phyloP scores from a whole-genome alignment of 2,888 invertebrate species.

The Gonocerus acuteangulatus region DNA sequence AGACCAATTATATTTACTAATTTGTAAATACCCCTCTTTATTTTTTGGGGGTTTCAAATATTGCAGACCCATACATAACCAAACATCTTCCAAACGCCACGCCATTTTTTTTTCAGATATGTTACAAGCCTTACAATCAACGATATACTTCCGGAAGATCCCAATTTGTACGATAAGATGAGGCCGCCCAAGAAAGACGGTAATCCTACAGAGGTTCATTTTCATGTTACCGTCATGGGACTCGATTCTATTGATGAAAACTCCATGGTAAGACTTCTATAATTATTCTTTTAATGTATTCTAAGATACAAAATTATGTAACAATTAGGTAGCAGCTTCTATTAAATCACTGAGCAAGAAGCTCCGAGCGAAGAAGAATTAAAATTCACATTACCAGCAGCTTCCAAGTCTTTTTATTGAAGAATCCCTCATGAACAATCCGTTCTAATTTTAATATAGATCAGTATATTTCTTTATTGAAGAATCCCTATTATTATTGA shows the following conservation, averaged over 20 bases:
- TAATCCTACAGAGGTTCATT: constrained; percentile 77
- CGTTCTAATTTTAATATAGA: no score
- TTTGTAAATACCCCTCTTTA: no score
- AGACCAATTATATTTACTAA: no score
- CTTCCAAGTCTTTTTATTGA: no score
- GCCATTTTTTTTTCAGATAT: background rate
- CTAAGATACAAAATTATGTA: background rate
- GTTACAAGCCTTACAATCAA: constrained; percentile 59
- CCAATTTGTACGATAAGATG: constrained; percentile 86
- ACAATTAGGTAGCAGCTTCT: background rate
- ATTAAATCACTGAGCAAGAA: background rate
- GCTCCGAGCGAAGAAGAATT: no score
- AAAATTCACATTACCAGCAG: no score
- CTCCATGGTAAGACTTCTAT: constrained; percentile 65
- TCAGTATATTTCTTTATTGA: no score
- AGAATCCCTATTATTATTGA: no score
- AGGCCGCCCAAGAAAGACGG: constrained; percentile 83
- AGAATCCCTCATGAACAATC: no score
- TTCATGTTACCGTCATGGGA: constrained; percentile 91
- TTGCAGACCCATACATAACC: no score
- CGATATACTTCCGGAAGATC: constrained; percentile 79
- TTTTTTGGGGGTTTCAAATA: no score
- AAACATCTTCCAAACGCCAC: no score
- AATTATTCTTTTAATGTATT: background rate
- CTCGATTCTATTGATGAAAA: constrained; percentile 91